Evolutionary conservation across 2,797 vertebrate species (phyloP).

Genomic region (Periophthalmus magnuspinnatus): DNA sequence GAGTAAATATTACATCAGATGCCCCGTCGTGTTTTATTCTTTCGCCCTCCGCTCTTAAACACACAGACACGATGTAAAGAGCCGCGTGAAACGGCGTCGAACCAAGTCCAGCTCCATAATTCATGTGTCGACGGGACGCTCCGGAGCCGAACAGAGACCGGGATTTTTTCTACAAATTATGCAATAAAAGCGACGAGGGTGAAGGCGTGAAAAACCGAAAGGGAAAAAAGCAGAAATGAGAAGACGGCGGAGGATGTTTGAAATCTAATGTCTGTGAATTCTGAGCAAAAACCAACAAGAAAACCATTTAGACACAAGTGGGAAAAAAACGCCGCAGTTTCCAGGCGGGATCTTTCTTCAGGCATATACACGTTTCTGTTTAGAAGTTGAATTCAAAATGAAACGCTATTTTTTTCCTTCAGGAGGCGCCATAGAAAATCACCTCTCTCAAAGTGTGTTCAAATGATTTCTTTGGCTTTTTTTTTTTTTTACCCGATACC

Average conservation of each 20-base stretch:
- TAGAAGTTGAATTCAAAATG: neutral
- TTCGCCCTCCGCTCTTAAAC: conserved; percentile 15
- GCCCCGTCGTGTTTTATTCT: conserved; percentile 44
- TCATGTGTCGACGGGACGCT: conserved; percentile 51
- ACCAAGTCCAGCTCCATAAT: conserved; percentile 57
- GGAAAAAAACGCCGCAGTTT: neutral
- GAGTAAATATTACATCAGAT: conserved; percentile 48
- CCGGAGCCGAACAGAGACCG: conserved; percentile 51
- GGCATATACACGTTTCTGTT: neutral
- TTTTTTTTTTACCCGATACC: neutral
- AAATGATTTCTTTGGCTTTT: neutral
- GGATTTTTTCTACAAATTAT: conserved; percentile 54
- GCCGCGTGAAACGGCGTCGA: conserved; percentile 33
- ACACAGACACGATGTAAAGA: conserved; percentile 46
- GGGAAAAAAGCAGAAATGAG: conserved; percentile 8
- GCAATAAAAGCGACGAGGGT: conserved; percentile 37
- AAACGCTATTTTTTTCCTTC: neutral
- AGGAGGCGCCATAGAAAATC: neutral
- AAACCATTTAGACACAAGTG: conserved; percentile 10
- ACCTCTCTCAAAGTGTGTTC: neutral
- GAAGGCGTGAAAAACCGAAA: conserved; percentile 13
- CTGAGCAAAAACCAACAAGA: conserved; percentile 1
- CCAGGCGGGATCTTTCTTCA: neutral
- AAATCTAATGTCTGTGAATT: conserved; percentile 3
- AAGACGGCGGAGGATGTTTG: conserved; percentile 21